Conservation (phyloP, 2,797 vertebrate genomes). For the Balearica regulorum region DNA sequence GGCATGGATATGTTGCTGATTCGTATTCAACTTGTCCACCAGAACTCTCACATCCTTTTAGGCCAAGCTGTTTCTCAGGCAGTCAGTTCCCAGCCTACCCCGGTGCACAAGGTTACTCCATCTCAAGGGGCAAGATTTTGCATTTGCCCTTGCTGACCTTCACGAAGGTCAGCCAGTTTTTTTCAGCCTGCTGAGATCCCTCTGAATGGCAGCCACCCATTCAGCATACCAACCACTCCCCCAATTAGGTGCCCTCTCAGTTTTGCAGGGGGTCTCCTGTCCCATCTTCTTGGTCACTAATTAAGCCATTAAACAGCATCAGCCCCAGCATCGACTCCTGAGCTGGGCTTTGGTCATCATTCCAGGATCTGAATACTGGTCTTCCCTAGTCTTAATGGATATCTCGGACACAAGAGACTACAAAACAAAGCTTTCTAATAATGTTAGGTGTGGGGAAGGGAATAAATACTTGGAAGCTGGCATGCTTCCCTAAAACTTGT, state of each 20-base stretch:
- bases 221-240: neutral
- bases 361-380: neutral
- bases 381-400: neutral
- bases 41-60: neutral
- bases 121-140: neutral
- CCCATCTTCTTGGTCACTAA: neutral
- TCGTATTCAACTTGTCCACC: neutral
- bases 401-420: neutral
- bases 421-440: neutral
- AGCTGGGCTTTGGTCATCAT: neutral
- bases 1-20: accelerated
- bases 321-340: neutral
- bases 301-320: neutral
- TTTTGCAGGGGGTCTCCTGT: neutral
- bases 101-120: neutral
- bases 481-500: neutral
- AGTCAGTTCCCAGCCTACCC: neutral
- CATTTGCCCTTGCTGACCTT: neutral
- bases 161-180: neutral
- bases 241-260: neutral
- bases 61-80: neutral
- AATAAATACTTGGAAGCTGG: neutral
- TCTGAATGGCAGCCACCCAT: neutral
- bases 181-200: neutral
- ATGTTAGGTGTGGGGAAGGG: neutral